Evolutionary conservation across 2,797 vertebrate species (phyloP), one percentile per base, ranked within the genome.

Genomic region (Aphelocoma californica): DNA sequence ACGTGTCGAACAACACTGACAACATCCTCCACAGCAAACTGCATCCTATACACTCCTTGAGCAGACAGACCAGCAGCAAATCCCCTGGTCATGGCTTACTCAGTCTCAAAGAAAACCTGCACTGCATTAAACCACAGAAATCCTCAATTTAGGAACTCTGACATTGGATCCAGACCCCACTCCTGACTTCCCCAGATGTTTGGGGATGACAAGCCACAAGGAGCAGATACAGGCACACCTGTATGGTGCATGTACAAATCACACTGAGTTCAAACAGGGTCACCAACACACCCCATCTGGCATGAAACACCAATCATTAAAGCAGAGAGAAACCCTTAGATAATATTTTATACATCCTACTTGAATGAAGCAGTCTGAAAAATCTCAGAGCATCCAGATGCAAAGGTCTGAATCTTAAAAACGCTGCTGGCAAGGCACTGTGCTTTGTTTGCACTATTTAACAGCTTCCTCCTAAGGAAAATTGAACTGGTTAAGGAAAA

Each of bases 1-100:
- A 73, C 3, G 6, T 17, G 38, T 42, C 0, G 0, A 26, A 44
- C 0, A 0, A 42, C 64, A 38, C 4, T 17, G 24, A 77, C 45
- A 44, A 10, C n/a, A 61, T 56, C 47, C 34, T 86, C 24, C 42
- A 16, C 0, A 12, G n/a, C n/a, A 83, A 81, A 62, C 54, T 18
- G 69, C 65, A 74, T 20, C 48, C 64, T 18, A 14, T 5, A 3
- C 2, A 2, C 25, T 26, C 4, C 0, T 8, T 2, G 2, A 36
- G 40, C 31, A 53, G 19, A 45, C 16, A 69, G 54, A 53, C 16
- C 64, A 77, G 83, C 66, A 64, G 50, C 66, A 71, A 62, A 26
- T 7, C 53, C 62, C 38, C 4, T 6, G 60, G 19, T n/a, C 48
- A 18, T 1, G 4, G 45, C 47, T 82, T 10, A 1, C 65, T 44